These are phyloP conservation scores for Turritopsis rubra DNA, from an alignment of 30 jellyfish, hydroid and myxozoan species.

Conservation along the genomic window DNA sequence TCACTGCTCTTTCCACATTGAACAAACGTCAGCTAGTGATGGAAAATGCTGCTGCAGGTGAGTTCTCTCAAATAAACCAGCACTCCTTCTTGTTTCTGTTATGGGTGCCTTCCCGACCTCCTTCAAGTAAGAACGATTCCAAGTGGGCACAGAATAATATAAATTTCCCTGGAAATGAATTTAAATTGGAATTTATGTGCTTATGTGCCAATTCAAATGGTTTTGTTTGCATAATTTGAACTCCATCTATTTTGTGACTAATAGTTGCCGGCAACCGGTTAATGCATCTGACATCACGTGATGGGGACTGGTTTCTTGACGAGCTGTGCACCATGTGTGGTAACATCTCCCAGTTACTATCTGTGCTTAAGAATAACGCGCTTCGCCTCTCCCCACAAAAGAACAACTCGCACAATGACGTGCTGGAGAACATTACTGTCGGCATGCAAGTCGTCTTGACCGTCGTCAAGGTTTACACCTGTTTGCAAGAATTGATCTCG, in stretches of 20 bases:
- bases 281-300: conserved; percentile 95
- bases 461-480: conserved; percentile 56
- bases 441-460: conserved; percentile 80
- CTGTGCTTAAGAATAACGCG: conserved; percentile 88
- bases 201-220: too few relatives aligned
- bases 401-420: conserved; percentile 24
- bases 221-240: too few relatives aligned
- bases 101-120: too few relatives aligned
- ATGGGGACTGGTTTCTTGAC: conserved; percentile 97
- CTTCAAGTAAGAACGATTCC: too few relatives aligned
- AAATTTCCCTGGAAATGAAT: too few relatives aligned
- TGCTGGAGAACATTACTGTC: conserved; percentile 44
- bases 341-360: conserved; percentile 75
- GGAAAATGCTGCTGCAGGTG: conserved; percentile 98
- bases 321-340: conserved; percentile 94
- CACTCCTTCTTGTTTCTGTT: too few relatives aligned
- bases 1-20: conserved; percentile 83
- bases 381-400: conserved; percentile 43
- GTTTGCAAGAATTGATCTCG: conserved; percentile 70
- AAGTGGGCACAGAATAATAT: too few relatives aligned
- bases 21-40: conserved; percentile 70
- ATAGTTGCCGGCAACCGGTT: conserved; percentile 82
- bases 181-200: too few relatives aligned
- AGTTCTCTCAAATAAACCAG: too few relatives aligned
- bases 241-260: neutral